phyloP scores from a whole-genome alignment of 2,113 vertebrate genomes.

The Neofelis nebulosa region DNA sequence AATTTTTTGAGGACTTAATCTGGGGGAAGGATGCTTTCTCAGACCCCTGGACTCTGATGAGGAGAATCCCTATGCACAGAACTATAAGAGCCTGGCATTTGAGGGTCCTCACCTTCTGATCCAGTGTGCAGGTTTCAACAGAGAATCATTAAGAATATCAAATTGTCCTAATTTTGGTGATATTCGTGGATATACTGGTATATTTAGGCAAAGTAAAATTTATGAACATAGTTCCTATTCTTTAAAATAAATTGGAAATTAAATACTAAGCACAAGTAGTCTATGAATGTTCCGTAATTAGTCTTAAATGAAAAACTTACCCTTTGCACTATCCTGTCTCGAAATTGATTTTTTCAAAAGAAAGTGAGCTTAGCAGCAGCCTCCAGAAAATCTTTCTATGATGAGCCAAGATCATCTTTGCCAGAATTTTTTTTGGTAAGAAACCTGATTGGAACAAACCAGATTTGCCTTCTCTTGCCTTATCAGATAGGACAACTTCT shows the following conservation, averaged over 20 bases:
- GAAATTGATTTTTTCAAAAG: conserved; percentile 87
- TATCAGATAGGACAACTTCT: conserved; percentile 75
- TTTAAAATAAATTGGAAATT: conserved; percentile 81
- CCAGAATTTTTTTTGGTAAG: conserved; percentile 69
- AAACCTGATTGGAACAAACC: conserved; percentile 77
- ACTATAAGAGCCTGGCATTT: conserved; percentile 74
- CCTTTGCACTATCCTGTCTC: conserved; percentile 93
- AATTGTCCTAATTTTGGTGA: conserved; percentile 76
- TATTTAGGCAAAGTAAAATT: conserved; percentile 77
- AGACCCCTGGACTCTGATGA: not conserved
- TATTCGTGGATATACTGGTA: conserved; percentile 74
- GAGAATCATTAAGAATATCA: conserved; percentile 83
- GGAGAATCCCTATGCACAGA: conserved; percentile 75
- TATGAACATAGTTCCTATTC: conserved; percentile 78
- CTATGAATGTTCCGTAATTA: conserved; percentile 83
- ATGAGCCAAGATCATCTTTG: conserved; percentile 83
- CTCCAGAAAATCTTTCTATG: conserved; percentile 84
- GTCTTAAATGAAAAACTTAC: conserved; percentile 86
- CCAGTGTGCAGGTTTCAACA: conserved; percentile 79
- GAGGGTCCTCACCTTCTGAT: conserved; percentile 71
- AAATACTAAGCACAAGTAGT: conserved; percentile 83
- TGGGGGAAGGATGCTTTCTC: conserved; percentile 67
- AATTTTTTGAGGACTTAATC: conserved; percentile 75
- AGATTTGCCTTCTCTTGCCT: conserved; percentile 77
- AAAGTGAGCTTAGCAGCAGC: conserved; percentile 83